Percentiles rank a stretch among this genome's conserved stretches.
These are phyloP conservation scores for Goniozus legneri DNA, from an alignment of 1,140 invertebrate species.

Conservation along the genomic window DNA sequence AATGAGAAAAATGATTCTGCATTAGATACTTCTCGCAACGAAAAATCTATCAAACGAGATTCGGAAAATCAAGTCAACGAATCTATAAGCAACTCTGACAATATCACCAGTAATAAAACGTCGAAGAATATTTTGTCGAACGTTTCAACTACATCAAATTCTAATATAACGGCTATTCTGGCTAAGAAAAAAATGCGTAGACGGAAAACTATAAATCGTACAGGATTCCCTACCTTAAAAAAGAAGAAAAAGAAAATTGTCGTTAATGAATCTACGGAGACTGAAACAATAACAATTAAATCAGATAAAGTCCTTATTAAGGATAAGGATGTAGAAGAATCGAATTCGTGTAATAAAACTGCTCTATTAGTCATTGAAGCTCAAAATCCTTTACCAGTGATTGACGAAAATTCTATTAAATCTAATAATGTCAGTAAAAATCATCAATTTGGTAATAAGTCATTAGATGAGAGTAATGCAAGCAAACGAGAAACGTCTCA, in stretches of 20 bases:
- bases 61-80: slow-evolving; percentile 11
- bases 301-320: slow-evolving; percentile 18
- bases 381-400: too few species aligned
- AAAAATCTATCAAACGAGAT: slow-evolving; percentile 23
- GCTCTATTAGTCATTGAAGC: too few species aligned
- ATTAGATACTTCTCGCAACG: slow-evolving; percentile 11
- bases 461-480: too few species aligned
- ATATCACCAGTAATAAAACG: slow-evolving; percentile 12
- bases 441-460: too few species aligned
- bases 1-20: slow-evolving; percentile 17
- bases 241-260: slow-evolving; percentile 74
- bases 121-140: slow-evolving; percentile 13
- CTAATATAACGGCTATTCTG: slow-evolving; percentile 15
- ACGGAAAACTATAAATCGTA: slow-evolving; percentile 76
- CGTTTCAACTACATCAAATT: slow-evolving; percentile 24
- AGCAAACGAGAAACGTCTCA: too few species aligned
- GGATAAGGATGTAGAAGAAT: slow-evolving; percentile 8
- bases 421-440: too few species aligned
- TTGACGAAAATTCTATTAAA: too few species aligned
- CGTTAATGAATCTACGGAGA: background rate
- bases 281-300: slow-evolving; percentile 8
- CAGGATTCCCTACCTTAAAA: slow-evolving; percentile 80
- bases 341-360: background rate
- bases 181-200: slow-evolving; percentile 67
- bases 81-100: slow-evolving; percentile 1